Evolutionary conservation across 1,140 invertebrate genomes (phyloP).

Genomic region (Drosophila parvula): DNA sequence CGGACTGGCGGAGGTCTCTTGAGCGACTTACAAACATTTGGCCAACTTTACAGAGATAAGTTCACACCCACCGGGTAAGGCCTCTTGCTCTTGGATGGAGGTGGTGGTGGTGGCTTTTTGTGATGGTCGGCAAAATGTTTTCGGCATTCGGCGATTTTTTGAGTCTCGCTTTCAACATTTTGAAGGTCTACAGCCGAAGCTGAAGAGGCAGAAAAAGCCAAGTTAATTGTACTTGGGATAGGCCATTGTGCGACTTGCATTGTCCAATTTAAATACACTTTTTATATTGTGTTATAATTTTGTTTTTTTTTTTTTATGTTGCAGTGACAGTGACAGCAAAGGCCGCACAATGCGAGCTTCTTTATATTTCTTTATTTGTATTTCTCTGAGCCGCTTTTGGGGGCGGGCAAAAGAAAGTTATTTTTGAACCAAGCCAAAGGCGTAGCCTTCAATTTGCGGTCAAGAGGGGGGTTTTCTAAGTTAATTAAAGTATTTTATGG

Average conservation of each 20-base stretch:
- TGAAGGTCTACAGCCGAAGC: slow-evolving; percentile 53
- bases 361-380: slow-evolving; percentile 26
- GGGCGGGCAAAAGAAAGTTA: slow-evolving; percentile 63
- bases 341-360: slow-evolving; percentile 59
- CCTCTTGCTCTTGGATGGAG: slow-evolving; percentile 16
- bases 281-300: slow-evolving; percentile 51
- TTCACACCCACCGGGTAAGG: slow-evolving; percentile 55
- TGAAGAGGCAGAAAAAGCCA: slow-evolving; percentile 40
- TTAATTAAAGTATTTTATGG: neutral
- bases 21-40: slow-evolving; percentile 57
- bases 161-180: slow-evolving; percentile 66
- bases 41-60: slow-evolving; percentile 51
- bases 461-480: neutral
- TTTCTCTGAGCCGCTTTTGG: slow-evolving; percentile 3
- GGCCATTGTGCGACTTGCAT: slow-evolving; percentile 39
- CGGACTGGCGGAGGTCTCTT: slow-evolving; percentile 15
- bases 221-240: slow-evolving; percentile 53
- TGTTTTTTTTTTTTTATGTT: slow-evolving; percentile 45
- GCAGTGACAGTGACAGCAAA: slow-evolving; percentile 56
- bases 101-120: slow-evolving; percentile 23
- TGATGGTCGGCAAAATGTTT: slow-evolving; percentile 55
- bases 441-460: slow-evolving; percentile 21
- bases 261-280: slow-evolving; percentile 41
- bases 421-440: slow-evolving; percentile 34
- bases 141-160: slow-evolving; percentile 36